Percentiles rank a stretch among this genome's conserved stretches.
These are phyloP conservation scores for Malurus leucopterus DNA, from an alignment of 2,797 vertebrate genomes.

Conservation along the genomic window DNA sequence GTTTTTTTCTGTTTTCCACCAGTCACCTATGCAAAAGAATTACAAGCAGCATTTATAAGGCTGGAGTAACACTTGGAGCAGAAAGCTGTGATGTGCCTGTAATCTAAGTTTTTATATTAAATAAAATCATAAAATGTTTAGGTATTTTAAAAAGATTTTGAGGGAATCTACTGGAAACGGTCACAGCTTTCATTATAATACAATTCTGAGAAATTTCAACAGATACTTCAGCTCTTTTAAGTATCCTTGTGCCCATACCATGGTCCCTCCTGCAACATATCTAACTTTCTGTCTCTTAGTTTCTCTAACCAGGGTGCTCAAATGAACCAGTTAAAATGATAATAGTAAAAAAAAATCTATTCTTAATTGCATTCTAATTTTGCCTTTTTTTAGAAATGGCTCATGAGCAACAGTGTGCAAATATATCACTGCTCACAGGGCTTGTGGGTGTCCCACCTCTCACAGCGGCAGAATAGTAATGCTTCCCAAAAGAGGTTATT, in stretches of 20 bases:
- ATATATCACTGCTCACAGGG: conserved; percentile 39
- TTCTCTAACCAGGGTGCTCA: neutral
- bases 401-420: conserved; percentile 40
- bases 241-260: neutral
- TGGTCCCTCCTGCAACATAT: neutral
- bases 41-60: neutral
- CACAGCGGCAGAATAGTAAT: conserved; percentile 9
- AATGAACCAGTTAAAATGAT: neutral
- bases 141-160: neutral
- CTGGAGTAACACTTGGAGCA: neutral
- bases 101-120: neutral
- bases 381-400: conserved; percentile 8
- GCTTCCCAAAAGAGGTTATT: neutral
- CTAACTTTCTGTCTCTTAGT: neutral
- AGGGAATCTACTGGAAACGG: neutral
- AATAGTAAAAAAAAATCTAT: neutral
- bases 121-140: neutral
- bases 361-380: conserved; percentile 18
- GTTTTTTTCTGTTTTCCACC: neutral
- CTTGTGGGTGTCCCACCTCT: conserved; percentile 44
- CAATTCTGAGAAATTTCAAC: neutral
- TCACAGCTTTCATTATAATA: neutral
- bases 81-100: neutral
- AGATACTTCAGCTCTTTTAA: neutral
- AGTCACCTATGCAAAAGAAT: neutral